Base-by-base conservation (phyloP, 2,797 vertebrate species). In the Vipera ursinii region DNA sequence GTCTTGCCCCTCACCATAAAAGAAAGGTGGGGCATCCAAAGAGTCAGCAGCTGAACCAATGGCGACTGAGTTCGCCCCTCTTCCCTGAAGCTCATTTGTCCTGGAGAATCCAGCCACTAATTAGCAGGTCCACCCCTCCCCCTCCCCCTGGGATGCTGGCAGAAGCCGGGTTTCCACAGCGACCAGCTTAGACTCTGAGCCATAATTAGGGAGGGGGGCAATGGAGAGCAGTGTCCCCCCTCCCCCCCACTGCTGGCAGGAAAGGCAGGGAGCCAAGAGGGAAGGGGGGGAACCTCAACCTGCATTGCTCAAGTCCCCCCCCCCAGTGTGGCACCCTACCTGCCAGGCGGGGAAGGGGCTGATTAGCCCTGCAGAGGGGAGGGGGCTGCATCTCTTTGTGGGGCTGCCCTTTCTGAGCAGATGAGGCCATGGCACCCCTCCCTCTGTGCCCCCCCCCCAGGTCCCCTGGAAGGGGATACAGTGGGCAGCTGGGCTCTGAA, bases 141-240 rank as follows among this genome's bases (percentile, higher is more conserved):
- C 51, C 63, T 20, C 12, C 61, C 59, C 57, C 44, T 24, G 57
- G 53, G 86, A 90, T 3, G 56, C 86, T 48, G 86, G 88, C 63
- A 61, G 24, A 88, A 82, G 93, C 0, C 12, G 24, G n/a, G 93
- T 93, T 92, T 9, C 93, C 93, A 93, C 89, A 90, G 91, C 51
- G 26, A 92, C 93, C 85, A 88, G 9, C 85, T 48, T 82, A 91
- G 93, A 78, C 93, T 90, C 88, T 69, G 22, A 51, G 88, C 57
- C 0, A 48, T 92, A 92, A 93, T 92, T 82, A 92, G 57, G 91
- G 82, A 78, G 20, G n/a, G 32, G 63, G 55, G 32, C 1, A 26
- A 17, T 17, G 26, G 51, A 32, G 26, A 13, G 38, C 2, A 59
- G 9, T 1, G 15, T 14, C 5, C 3, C 48, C 22, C 6, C 28